phyloP scores from a whole-genome alignment of 2,797 vertebrate genomes.

The Bovichtus diacanthus region DNA sequence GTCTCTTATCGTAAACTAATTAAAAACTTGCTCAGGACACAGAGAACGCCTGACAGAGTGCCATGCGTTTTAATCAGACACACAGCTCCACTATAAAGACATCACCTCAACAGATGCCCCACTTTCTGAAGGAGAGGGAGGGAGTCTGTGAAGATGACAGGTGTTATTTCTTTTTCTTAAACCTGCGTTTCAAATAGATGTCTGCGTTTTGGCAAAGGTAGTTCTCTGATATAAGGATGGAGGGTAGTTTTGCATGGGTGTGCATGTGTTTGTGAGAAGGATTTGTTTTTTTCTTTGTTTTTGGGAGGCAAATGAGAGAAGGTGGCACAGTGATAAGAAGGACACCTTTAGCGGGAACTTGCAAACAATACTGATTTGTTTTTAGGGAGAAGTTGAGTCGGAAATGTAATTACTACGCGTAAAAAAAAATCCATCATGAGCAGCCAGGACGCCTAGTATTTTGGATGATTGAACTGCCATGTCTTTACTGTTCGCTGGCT shows the following conservation, averaged over 20 bases:
- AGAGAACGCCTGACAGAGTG: constrained; percentile 64
- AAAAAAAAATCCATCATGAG: constrained; percentile 18
- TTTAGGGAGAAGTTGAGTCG: constrained; percentile 32
- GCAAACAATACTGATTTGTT: constrained; percentile 44
- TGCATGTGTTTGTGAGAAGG: constrained; percentile 13
- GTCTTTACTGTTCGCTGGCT: constrained; percentile 26
- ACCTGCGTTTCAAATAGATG: constrained; percentile 45
- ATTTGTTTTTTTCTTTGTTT: constrained; percentile 18
- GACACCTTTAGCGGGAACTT: constrained; percentile 38
- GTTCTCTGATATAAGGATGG: constrained; percentile 11
- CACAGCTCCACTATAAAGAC: constrained; percentile 64
- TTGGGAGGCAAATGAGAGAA: constrained; percentile 50
- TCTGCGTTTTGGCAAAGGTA: constrained; percentile 30
- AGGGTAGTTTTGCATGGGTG: constrained; percentile 5
- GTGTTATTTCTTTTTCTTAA: constrained; percentile 50
- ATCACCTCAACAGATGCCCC: constrained; percentile 75
- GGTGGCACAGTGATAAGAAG: constrained; percentile 54
- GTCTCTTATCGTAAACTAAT: constrained; percentile 75
- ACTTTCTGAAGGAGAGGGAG: constrained; percentile 43
- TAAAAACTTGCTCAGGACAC: constrained; percentile 73
- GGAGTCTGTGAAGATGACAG: constrained; percentile 42
- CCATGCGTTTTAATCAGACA: constrained; percentile 74
- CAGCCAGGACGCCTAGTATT: constrained; percentile 38
- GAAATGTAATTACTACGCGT: constrained; percentile 46
- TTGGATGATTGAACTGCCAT: constrained; percentile 45